Base-by-base conservation (phyloP, 2,797 vertebrate genomes). In the Clarias laeviceps region DNA sequence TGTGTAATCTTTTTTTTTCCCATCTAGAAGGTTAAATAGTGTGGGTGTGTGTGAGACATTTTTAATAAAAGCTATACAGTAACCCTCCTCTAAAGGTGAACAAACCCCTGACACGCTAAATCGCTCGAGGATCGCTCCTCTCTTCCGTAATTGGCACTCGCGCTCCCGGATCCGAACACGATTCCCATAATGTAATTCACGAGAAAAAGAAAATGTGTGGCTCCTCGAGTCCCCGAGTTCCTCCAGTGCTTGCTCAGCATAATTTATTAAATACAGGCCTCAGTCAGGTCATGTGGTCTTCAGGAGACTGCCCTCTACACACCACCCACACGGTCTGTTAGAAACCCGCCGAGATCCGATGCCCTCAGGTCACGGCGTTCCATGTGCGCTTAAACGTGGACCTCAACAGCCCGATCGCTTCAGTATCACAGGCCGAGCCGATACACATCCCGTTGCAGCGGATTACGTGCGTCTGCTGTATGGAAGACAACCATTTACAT, bases 221-320 rank as follows among this genome's bases (percentile, higher is more conserved):
- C 17, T 50, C 57, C 27, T 70, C 11, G 18, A 56, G 84, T 87
- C 68, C 74, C 79, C 62, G 29, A 68, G 78, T 83, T 84, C 82
- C 66, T 84, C 79, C 86, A 1, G 34, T 84, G 76, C 84, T 84
- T 45, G 83, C 86, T 87, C 79, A 87, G 78, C 79, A n/a, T 88
- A 82, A 87, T 90, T 88, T 77, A 84, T 76, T 66, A 66, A 66
- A 86, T 76, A 32, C 85, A 80, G 76, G 70, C 84, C 80, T 82
- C 82, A 27, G 77, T 82, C 54, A 37, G 66, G 80, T n/a, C 54
- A 34, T 70, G 66, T 59, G 80, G 29, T 70, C 29, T 70, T 82
- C 22, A 59, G 80, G 50, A 82, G 65, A 57, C 80, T 82, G 80
- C 50, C 66, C 66, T 70, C 22, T 18, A 59, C 1, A 34, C 50